Base-by-base conservation (phyloP, 2,113 vertebrate genomes). In the Campylomormyrus tamandua region DNA sequence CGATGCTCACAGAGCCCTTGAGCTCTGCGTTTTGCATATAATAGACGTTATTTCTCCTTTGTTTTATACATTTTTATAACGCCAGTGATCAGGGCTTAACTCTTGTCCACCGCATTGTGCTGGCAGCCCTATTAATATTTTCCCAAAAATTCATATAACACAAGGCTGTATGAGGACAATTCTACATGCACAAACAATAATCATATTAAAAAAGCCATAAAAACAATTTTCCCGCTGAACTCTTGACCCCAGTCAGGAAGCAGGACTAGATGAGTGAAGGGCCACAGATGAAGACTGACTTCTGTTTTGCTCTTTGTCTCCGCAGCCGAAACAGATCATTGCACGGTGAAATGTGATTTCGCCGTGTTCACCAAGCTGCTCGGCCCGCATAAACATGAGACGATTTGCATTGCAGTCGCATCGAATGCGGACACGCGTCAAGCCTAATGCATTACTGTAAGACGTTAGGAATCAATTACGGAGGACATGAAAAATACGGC, bases 401-500 rank as follows among this genome's bases (percentile, higher is more conserved):
- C 24, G 45, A 84, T 84, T 84, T 84, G 83, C 83, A 84, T 84
- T 46, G 83, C 21, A n/a, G 83, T 48, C 21, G 45, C 19, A 42
- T 84, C 39, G 39, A 48, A 48, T 84, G 45, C 42, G 83, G 83
- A 84, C 83, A 84, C 45, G 42, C 45, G 83, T 84, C 83, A 84
- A 84, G 42, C 83, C 19, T 84, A 84, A 84, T 84, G 83, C 83
- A 46, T 84, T 84, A 84, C 83, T 84, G 83, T 84, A 84, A 84
- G 83, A 45, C 45, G 83, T 84, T 84, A 84, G 83, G 83, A 84
- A 84, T 84, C 83, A 84, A 84, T 84, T 84, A 84, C 42, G 45
- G 83, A 24, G 45, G 45, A 84, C 83, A 84, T 84, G 83, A 84
- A 84, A 84, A 84, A 84, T 84, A 46, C 45, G 15, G 1, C 35